A percentile compares a stretch with the other conserved stretches of the same genome.
phyloP scores from a whole-genome alignment of 92 coral and sea anemone genomes.

The Siderastrea siderea region DNA sequence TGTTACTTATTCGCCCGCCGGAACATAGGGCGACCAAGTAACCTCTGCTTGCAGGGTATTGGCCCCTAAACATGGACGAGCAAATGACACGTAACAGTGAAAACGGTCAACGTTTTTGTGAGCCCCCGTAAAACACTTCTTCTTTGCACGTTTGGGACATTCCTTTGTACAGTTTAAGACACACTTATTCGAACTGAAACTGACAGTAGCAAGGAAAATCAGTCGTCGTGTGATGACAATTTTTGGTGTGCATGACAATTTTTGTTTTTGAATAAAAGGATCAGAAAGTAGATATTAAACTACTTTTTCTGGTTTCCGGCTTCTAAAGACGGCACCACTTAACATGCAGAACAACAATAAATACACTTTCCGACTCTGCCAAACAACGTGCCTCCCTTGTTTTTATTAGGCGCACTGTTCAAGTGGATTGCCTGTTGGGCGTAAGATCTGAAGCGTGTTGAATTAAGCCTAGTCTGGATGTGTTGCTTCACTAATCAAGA shows the following conservation, averaged over 20 bases:
- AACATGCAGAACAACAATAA: not conserved
- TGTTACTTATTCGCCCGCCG: too few species aligned
- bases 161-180: not conserved
- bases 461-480: too few species aligned
- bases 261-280: not conserved
- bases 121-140: not conserved
- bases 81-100: not conserved
- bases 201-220: not conserved
- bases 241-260: not conserved
- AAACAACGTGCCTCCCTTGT: too few species aligned
- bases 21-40: too few species aligned
- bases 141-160: not conserved
- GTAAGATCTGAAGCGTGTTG: too few species aligned
- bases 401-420: too few species aligned
- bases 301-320: conserved; percentile 7
- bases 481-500: too few species aligned
- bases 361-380: not conserved
- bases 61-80: too few species aligned
- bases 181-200: not conserved
- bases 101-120: not conserved
- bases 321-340: not conserved
- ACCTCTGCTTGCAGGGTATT: too few species aligned
- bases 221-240: not conserved
- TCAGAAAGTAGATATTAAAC: not conserved
- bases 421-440: too few species aligned